These are phyloP conservation scores for Plebejus anna DNA, from an alignment of 2,888 invertebrate genomes.

Conservation along the genomic window DNA sequence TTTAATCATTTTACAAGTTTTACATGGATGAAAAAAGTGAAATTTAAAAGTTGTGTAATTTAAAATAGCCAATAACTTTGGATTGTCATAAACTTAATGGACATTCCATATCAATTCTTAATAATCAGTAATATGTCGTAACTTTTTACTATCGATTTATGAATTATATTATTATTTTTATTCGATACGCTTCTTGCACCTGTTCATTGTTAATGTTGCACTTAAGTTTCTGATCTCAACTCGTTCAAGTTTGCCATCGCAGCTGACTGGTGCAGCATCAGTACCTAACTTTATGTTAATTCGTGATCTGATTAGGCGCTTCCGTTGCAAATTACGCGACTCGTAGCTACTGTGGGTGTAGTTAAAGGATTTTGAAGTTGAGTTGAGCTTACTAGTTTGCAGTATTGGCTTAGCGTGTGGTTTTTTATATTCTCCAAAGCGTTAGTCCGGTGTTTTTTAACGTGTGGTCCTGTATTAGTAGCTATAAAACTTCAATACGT, in stretches of 20 bases:
- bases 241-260: constrained; percentile 1
- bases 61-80: no score
- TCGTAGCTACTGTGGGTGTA: constrained; percentile 13
- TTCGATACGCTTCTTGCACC: background rate
- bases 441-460: no score
- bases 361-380: background rate
- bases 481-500: no score
- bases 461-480: no score
- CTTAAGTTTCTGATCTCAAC: background rate
- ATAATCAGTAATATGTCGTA: background rate
- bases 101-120: no score
- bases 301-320: constrained; percentile 20
- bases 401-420: background rate
- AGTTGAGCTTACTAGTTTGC: background rate
- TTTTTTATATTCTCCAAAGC: background rate
- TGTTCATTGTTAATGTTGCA: background rate
- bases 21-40: no score
- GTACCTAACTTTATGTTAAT: constrained; percentile 14
- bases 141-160: background rate
- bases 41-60: no score
- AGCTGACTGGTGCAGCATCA: constrained; percentile 10
- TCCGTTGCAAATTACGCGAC: constrained; percentile 21
- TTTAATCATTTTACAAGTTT: background rate
- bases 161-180: background rate
- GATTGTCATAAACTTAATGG: background rate